Conservation (phyloP, 2,113 vertebrate species). For the Menura novaehollandiae region DNA sequence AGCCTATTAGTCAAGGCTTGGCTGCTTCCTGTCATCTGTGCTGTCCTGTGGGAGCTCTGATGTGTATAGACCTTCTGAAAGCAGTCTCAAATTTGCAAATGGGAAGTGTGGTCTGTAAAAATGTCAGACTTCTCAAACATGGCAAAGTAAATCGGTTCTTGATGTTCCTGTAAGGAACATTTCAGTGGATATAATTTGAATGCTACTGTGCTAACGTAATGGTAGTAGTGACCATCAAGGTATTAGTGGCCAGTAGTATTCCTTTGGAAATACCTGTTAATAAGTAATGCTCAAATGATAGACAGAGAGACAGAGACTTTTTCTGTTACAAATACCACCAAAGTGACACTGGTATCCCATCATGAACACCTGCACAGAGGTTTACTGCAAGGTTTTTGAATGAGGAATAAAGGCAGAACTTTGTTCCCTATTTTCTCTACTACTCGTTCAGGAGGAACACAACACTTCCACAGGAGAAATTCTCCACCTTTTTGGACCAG, state of each 20-base stretch:
- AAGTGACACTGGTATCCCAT: background rate
- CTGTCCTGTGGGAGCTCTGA: background rate
- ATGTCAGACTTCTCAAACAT: constrained; percentile 24
- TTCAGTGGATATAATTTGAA: background rate
- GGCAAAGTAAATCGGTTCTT: background rate
- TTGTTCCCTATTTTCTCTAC: background rate
- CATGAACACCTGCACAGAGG: background rate
- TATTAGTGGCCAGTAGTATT: background rate
- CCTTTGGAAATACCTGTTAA: background rate
- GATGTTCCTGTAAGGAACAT: background rate
- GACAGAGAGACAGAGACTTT: background rate
- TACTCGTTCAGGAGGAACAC: background rate
- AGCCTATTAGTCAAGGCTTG: background rate
- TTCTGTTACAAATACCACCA: background rate
- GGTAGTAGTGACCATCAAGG: background rate
- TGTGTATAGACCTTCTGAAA: background rate
- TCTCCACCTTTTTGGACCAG: background rate
- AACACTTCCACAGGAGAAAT: background rate
- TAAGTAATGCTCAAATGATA: background rate
- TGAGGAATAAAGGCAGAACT: background rate
- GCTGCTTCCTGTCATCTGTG: background rate
- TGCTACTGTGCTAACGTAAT: background rate
- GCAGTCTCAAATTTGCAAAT: background rate
- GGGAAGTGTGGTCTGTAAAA: background rate
- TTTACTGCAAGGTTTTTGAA: background rate